Conservation (phyloP, 2,113 vertebrate genomes). For the Podarcis raffonei region DNA sequence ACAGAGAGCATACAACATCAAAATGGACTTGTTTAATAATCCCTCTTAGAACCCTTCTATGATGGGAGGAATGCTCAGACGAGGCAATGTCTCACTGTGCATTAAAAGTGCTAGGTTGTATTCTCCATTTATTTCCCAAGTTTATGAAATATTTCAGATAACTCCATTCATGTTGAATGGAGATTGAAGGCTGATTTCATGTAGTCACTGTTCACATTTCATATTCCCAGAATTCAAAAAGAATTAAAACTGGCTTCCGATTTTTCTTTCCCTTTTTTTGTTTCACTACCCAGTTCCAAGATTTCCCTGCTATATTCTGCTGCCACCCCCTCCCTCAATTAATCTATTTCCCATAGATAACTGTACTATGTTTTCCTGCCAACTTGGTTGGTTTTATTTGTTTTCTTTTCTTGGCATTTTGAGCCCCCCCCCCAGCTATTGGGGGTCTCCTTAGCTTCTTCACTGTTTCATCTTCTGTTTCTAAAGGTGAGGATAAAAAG, state of each 20-base stretch:
- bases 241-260: not conserved
- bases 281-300: conserved; percentile 45
- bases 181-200: conserved; percentile 19
- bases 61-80: too few relatives aligned
- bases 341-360: conserved; percentile 41
- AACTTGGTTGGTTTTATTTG: conserved; percentile 40
- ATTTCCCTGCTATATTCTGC: conserved; percentile 39
- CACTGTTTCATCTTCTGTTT: too few relatives aligned
- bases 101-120: not conserved
- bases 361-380: conserved; percentile 36
- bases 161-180: not conserved
- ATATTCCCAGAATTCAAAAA: not conserved
- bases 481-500: too few relatives aligned
- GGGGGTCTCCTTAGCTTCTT: conserved; percentile 52
- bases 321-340: not conserved
- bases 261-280: conserved; percentile 1
- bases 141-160: conserved; percentile 12
- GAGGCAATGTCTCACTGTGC: not conserved
- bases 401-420: conserved; percentile 58
- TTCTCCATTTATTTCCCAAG: conserved; percentile 4
- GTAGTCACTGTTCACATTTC: not conserved
- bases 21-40: too few relatives aligned
- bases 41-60: too few relatives aligned
- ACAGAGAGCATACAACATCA: too few relatives aligned
- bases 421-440: conserved; percentile 39